Evolutionary conservation across 2,113 vertebrate genomes (phyloP).

Genomic region (Petroica traversi): DNA sequence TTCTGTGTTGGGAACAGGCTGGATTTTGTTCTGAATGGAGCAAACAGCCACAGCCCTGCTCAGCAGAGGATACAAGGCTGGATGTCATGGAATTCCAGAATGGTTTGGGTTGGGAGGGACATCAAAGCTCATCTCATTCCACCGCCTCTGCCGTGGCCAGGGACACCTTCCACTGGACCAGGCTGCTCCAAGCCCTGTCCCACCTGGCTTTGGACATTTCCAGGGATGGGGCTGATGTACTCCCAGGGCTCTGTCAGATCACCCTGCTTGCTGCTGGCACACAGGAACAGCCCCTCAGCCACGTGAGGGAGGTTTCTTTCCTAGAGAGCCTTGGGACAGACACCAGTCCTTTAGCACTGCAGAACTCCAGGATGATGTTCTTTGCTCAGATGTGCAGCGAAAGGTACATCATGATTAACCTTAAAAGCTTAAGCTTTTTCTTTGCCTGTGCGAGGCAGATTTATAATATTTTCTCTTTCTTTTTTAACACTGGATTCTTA

Average conservation of each 20-base stretch:
- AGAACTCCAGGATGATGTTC: neutral
- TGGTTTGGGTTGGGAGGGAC: neutral
- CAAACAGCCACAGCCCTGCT: neutral
- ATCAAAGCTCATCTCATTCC: neutral
- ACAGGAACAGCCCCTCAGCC: fast-evolving
- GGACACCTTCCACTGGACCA: neutral
- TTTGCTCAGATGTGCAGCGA: neutral
- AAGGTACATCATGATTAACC: conserved; percentile 13
- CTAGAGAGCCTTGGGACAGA: neutral
- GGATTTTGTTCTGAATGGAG: neutral
- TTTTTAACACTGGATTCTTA: conserved; percentile 60
- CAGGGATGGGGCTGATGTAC: neutral
- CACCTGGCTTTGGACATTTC: neutral
- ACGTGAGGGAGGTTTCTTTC: fast-evolving
- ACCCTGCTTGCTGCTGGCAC: neutral
- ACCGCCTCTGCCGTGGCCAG: neutral
- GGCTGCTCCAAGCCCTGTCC: neutral
- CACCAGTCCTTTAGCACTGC: neutral
- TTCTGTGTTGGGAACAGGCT: neutral
- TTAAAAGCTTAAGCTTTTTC: neutral
- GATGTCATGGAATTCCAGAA: neutral
- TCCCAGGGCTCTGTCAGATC: neutral
- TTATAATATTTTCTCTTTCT: conserved; percentile 74
- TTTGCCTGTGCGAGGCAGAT: conserved; percentile 28
- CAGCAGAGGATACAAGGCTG: neutral